Conservation (phyloP, 2,113 vertebrate species). For the Indri indri region DNA sequence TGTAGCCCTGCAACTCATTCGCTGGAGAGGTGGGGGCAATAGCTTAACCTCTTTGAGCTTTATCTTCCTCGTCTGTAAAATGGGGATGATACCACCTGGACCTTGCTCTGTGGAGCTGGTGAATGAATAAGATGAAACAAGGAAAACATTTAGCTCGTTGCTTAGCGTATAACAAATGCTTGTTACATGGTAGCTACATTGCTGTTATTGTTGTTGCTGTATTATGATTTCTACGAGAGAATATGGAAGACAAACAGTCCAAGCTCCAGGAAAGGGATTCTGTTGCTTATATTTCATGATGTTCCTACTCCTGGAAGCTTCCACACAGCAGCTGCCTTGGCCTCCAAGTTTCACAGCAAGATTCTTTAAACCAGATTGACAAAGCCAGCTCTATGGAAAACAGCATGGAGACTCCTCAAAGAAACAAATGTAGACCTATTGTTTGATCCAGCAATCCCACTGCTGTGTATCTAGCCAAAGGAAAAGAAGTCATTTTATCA, state of each 20-base stretch:
- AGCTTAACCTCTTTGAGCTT: not conserved
- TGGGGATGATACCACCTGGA: not conserved
- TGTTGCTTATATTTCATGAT: not conserved
- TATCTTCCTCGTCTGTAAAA: not conserved
- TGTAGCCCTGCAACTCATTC: not conserved
- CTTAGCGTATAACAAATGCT: not conserved
- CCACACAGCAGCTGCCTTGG: not conserved
- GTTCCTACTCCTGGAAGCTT: not conserved
- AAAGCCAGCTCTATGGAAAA: no score
- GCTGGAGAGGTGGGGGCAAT: not conserved
- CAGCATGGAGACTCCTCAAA: no score
- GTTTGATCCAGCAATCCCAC: no score
- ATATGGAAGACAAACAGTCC: not conserved
- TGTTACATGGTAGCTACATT: accelerated
- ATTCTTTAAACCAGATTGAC: not conserved
- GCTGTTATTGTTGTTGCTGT: not conserved
- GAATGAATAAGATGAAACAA: not conserved
- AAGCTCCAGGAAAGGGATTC: not conserved
- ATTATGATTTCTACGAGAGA: not conserved
- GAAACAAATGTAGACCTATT: no score
- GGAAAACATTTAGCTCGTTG: not conserved
- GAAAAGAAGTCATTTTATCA: no score
- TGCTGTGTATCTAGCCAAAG: no score
- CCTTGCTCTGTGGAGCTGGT: not conserved
- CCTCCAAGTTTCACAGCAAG: not conserved